Evolutionary conservation across 2,888 invertebrate genomes (phyloP).

Genomic region (Hedychridium roseum): DNA sequence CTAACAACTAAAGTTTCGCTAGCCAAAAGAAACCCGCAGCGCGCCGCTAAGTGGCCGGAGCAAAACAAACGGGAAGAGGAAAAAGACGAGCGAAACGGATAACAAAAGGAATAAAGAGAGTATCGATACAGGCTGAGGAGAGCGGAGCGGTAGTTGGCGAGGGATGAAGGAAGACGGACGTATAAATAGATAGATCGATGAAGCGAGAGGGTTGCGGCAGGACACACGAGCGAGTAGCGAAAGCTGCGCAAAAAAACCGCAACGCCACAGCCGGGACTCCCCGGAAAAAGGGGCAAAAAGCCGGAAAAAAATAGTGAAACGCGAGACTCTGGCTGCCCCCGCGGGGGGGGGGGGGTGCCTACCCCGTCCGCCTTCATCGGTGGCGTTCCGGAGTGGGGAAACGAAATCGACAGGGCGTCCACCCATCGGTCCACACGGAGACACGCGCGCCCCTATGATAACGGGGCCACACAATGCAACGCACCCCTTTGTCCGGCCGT

Average conservation of each 20-base stretch:
- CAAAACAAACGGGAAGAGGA: conserved; percentile 19
- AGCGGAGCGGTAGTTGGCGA: neutral
- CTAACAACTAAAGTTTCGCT: too few relatives aligned
- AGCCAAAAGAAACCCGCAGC: conserved; percentile 20
- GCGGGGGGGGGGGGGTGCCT: conserved; percentile 9
- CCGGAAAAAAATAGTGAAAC: conserved; percentile 48
- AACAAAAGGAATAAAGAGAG: too few relatives aligned
- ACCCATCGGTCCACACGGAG: conserved; percentile 55
- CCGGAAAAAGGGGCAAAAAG: conserved; percentile 36
- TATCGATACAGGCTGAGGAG: too few relatives aligned
- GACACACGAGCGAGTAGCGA: conserved; percentile 36
- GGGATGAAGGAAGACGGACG: conserved; percentile 3
- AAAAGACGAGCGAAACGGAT: conserved; percentile 17
- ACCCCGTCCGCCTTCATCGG: conserved; percentile 8
- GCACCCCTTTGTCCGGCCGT: conserved; percentile 31
- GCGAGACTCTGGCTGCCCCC: conserved; percentile 24
- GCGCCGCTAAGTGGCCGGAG: conserved; percentile 18
- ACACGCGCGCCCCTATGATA: conserved; percentile 22
- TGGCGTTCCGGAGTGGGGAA: conserved; percentile 32
- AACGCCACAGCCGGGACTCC: conserved; percentile 44
- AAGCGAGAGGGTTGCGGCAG: conserved; percentile 3
- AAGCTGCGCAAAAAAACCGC: conserved; percentile 46
- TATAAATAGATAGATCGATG: neutral
- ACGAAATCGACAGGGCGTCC: conserved; percentile 62
- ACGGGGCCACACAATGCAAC: conserved; percentile 28